Conservation (phyloP, 2,797 vertebrate genomes). For the Falco columbarius region DNA sequence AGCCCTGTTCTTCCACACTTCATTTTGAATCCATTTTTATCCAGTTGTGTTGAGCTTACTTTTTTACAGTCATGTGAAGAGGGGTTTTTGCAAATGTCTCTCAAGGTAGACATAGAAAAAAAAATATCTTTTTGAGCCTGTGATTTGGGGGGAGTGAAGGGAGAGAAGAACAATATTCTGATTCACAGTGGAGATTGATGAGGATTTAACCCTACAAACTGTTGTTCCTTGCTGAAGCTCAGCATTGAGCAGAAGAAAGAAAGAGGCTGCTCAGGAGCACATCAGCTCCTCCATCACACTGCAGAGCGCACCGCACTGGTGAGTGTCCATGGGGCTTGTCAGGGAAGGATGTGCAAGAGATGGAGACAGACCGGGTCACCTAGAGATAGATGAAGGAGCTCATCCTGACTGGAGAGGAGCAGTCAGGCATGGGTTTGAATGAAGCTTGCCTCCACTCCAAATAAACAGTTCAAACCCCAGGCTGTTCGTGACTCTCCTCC, state of each 20-base stretch:
- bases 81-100: not conserved
- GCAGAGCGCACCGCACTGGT: not conserved
- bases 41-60: not conserved
- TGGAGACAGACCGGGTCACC: not conserved
- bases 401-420: not conserved
- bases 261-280: not conserved
- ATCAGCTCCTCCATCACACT: not conserved
- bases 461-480: not conserved
- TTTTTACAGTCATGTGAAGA: not conserved
- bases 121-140: not conserved
- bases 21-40: not conserved
- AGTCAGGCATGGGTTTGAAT: not conserved
- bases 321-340: not conserved
- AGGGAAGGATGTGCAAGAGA: not conserved
- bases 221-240: not conserved
- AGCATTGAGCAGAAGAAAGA: not conserved
- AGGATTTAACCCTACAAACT: not conserved
- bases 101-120: not conserved
- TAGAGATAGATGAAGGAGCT: not conserved
- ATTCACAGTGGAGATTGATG: not conserved
- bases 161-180: not conserved
- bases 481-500: not conserved
- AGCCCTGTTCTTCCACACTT: not conserved
- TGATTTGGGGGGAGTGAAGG: not conserved
- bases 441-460: not conserved